These are phyloP conservation scores for Anabacerthia variegaticeps DNA, from an alignment of 2,797 vertebrate species.

Conservation along the genomic window DNA sequence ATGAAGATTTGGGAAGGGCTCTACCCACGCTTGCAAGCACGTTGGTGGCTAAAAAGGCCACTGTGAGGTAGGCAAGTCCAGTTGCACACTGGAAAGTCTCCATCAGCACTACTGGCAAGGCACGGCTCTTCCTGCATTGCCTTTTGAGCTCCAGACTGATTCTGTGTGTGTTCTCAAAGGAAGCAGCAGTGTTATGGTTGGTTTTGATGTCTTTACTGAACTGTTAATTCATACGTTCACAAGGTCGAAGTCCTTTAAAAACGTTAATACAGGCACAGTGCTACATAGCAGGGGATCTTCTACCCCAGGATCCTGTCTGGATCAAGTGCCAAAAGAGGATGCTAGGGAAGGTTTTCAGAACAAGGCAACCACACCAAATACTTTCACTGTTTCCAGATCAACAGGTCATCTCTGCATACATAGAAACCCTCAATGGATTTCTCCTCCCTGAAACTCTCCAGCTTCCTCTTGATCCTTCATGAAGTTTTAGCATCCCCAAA, in stretches of 20 bases:
- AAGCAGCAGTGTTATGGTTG: too few species aligned
- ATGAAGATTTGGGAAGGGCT: too few species aligned
- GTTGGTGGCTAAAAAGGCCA: too few species aligned
- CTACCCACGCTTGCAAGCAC: too few species aligned
- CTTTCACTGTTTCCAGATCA: background rate
- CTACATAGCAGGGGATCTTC: background rate
- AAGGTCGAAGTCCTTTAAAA: background rate
- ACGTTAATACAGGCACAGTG: background rate
- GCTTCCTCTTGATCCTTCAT: background rate
- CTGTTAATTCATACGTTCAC: background rate
- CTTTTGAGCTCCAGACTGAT: too few species aligned
- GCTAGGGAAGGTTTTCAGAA: background rate
- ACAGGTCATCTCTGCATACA: background rate
- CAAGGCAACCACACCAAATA: background rate
- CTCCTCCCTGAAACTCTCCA: background rate
- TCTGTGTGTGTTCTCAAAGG: too few species aligned
- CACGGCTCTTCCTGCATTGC: too few species aligned
- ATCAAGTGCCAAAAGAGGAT: background rate
- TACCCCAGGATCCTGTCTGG: background rate
- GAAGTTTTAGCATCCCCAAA: background rate
- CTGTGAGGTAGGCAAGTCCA: too few species aligned
- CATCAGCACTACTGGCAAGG: too few species aligned
- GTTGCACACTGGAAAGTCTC: too few species aligned
- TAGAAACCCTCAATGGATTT: background rate
- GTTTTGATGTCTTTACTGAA: background rate